Conservation (phyloP, 2,113 vertebrate species). For the Butorides virescens region DNA sequence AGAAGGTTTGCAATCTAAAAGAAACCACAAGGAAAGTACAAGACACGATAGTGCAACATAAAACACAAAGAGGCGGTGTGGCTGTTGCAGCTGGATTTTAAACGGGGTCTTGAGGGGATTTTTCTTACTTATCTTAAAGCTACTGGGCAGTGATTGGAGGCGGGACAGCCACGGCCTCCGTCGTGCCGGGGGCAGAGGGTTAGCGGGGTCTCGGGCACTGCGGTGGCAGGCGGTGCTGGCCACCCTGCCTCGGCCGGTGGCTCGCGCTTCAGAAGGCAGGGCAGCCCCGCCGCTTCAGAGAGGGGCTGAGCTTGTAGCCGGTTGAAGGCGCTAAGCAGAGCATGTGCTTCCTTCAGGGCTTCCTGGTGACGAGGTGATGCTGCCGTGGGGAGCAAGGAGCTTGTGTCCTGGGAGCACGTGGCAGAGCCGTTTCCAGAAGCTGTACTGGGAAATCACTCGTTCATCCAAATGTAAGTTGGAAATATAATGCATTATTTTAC, state of each 20-base stretch:
- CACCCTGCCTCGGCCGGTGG: background rate
- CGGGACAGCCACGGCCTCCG: background rate
- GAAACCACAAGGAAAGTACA: background rate
- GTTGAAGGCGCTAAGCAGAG: background rate
- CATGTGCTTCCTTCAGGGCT: background rate
- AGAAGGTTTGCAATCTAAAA: background rate
- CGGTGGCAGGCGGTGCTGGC: background rate
- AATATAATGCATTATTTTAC: background rate
- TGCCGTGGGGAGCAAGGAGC: background rate
- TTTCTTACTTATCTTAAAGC: background rate
- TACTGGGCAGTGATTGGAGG: background rate
- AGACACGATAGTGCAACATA: background rate
- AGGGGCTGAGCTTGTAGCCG: background rate
- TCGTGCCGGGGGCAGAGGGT: background rate
- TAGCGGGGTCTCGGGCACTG: accelerated
- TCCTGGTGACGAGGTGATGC: background rate
- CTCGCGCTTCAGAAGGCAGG: background rate
- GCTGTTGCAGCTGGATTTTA: background rate
- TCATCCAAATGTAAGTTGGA: background rate
- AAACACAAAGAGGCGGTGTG: background rate
- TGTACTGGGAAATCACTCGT: background rate
- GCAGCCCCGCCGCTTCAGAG: background rate
- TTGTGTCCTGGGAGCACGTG: accelerated
- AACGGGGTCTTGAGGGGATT: background rate
- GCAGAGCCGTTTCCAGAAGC: background rate